Evolutionary conservation across 2,113 vertebrate species (phyloP).

Genomic region (Clarias magur): DNA sequence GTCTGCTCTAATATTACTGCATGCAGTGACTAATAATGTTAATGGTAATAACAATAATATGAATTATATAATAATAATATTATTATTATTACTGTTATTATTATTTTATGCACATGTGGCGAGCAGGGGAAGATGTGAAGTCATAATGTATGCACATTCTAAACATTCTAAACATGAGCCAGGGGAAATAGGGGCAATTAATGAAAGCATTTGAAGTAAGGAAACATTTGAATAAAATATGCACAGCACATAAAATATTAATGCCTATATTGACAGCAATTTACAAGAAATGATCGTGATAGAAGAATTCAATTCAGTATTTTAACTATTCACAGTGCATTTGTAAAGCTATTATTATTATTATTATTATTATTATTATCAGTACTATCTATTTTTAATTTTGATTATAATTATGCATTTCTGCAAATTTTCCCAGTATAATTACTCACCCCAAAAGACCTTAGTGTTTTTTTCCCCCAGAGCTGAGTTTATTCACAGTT

Average conservation of each 20-base stretch:
- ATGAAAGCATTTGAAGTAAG: slow-evolving; percentile 37
- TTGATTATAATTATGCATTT: slow-evolving; percentile 65
- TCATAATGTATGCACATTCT: slow-evolving; percentile 37
- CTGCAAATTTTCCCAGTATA: slow-evolving; percentile 64
- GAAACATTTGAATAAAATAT: slow-evolving; percentile 47
- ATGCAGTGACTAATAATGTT: not conserved
- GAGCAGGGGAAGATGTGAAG: not conserved
- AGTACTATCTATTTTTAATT: not conserved
- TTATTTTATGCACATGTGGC: not conserved
- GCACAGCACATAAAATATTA: slow-evolving; percentile 27
- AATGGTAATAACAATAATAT: not conserved
- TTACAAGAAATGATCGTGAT: slow-evolving; percentile 21
- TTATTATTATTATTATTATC: not conserved
- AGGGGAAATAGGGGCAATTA: slow-evolving; percentile 31
- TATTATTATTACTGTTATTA: slow-evolving; percentile 17
- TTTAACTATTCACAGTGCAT: slow-evolving; percentile 44
- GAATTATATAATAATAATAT: not conserved
- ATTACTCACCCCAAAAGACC: slow-evolving; percentile 61
- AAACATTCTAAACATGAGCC: slow-evolving; percentile 34
- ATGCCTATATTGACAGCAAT: slow-evolving; percentile 19
- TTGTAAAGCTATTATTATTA: not conserved
- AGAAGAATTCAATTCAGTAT: not conserved
- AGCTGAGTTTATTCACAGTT: slow-evolving; percentile 52
- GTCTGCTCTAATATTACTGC: not conserved
- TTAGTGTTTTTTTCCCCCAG: slow-evolving; percentile 57